Evolutionary conservation across 2,113 vertebrate genomes (phyloP), one percentile per base, ranked within the genome.

Genomic region (Cheirogaleus medius): DNA sequence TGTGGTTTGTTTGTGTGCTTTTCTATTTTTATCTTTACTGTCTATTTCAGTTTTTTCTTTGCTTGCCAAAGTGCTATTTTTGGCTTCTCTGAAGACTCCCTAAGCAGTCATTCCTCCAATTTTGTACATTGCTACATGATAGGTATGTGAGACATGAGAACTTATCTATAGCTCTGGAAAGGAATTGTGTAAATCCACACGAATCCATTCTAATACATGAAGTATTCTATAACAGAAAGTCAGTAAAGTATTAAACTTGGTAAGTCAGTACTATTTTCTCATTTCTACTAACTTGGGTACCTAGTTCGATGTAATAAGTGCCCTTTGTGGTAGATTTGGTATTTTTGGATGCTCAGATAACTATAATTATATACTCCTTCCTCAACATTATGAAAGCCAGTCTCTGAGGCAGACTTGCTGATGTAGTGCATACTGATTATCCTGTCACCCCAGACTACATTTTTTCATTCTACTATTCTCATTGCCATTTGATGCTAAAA

Each of bases 401-500:
- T 91, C 47, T 92, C 87, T 86, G 64, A 77, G 63, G 71, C 80
- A 63, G 56, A 58, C 76, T 87, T 96, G 27, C 56, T 86, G 42
- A 71, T 77, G 37, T 76, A 37, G 18, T 73, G 69, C 63, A 60
- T 92, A 49, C 71, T 71, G 73, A 97, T 96, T 96, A 91, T 97
- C 63, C 69, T 89, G 76, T 91, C 87, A 91, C 39, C 60, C 32
- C 54, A 91, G 47, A 69, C 39, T 87, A 39, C 37, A 71, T 68
- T 91, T 92, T 91, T 25, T 10, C 37, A 17, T 97, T 92, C 78
- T 89, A 27, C 81, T 91, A 76, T 95, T 96, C 69, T 84, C 80
- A 76, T 89, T 93, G 64, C 34, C 60, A 91, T 92, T 94, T 82
- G n/a, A 96, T 90, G 11, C 49, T 94, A 87, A 98, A 95, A 88